Base-by-base conservation (phyloP, 2,888 invertebrate species). In the Uropetala carovei region DNA sequence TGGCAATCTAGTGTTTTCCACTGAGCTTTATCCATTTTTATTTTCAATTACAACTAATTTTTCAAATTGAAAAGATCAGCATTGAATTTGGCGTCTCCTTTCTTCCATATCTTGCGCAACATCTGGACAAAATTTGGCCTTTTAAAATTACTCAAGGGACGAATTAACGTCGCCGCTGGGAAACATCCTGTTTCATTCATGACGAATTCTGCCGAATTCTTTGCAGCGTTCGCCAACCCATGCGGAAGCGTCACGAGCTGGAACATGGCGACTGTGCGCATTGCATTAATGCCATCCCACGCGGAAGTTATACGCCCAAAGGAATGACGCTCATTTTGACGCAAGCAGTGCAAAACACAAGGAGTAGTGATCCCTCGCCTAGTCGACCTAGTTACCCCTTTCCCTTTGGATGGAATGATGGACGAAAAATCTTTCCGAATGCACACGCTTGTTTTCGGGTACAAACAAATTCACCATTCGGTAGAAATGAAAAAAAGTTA, bases 291-390 rank as follows among this genome's bases (percentile, higher is more conserved):
- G 75, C 27, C 75, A 75, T 75, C 27, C 27, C 27, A 22, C 75
- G 75, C 27, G 75, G 75, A 75, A 75, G 22, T 75, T 75, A 75
- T 75, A 75, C 75, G 75, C 75, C 75, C 75, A 22, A 27, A 75
- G 75, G 75, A 27, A 75, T 27, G 22, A 27, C 75, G 22, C 75
- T 75, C 75, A 75, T 75, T 75, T 75, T 75, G 75, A 75, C 27
- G 75, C 75, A 75, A 75, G 27, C 75, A 75, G 75, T 27, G 27
- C 75, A 27, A 75, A 75, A 75, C 75, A 75, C 22, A 75, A 75
- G 75, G 22, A 75, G 75, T 75, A 75, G 75, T 75, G 75, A 75
- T 75, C 75, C 75, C 22, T 75, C 7, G 27, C 22, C 13, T 27
- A 27, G 75, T 22, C 75, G 75, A 75, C 75, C 75, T 27, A 75